Base-by-base conservation (phyloP, 1,140 invertebrate species). In the Akabosia matsudoensis region DNA sequence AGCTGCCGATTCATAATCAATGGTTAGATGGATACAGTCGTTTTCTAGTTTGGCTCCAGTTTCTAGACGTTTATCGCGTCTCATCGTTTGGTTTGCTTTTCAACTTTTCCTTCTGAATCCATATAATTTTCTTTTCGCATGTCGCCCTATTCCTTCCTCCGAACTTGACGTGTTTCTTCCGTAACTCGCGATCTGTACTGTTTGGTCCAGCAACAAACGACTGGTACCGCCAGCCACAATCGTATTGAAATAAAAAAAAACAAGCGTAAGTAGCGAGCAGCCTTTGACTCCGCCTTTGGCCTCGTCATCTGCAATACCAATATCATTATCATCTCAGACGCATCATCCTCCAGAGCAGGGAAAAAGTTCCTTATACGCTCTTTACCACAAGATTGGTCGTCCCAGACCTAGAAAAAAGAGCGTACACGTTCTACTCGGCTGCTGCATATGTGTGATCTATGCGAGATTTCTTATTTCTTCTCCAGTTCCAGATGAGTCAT, bases 281-380 rank as follows among this genome's bases (percentile, higher is more conserved):
- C 54, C 74, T 75, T 75, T 75, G 67, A 75, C 74, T 75, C 74
- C 74, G 67, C 74, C 74, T 75, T 67, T 70, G 74, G 74, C 74
- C 51, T 51, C 34, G 45, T 51, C 34, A 74, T n/a, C 30, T 70
- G 61, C 61, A 67, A 67, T 67, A 67, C 7, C 61, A 67, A 30
- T 67, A 31, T 67, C 28, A 67, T 67, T 67, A 67, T 67, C 61
- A 67, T 67, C 28, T 67, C 61, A 31, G 31, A 28, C 24, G 30
- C 14, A 7, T 14, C 54, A 61, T 67, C 28, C 61, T 67, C 61
- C 61, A 67, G 61, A 30, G 24, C 54, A 24, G 54, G 24, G n/a
- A 61, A 10, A 67, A 13, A 28, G 26, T 67, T 67, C 28, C 61
- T 31, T 31, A 67, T 16, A 67, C 24, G 22, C 28, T 67, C 24